phyloP scores from a whole-genome alignment of 2,113 vertebrate species.

The Urocolius indicus region DNA sequence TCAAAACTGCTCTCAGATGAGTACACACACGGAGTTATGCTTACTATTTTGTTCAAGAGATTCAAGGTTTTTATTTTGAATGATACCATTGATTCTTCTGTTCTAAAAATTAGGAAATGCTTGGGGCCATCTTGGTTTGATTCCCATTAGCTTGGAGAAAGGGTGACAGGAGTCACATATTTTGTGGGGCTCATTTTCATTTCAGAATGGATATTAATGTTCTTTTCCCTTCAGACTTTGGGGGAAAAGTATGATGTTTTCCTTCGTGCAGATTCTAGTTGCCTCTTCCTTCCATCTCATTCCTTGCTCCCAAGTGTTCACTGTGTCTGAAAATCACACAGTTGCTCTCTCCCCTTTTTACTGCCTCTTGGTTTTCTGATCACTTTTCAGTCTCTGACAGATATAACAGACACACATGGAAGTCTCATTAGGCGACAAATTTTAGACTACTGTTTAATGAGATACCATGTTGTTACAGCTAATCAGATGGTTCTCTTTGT shows the following conservation, averaged over 20 bases:
- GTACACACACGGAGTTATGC: not conserved
- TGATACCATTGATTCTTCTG: not conserved
- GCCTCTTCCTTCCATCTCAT: not conserved
- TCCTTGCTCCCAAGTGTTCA: not conserved
- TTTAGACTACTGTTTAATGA: not conserved
- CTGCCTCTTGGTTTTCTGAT: not conserved
- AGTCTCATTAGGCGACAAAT: not conserved
- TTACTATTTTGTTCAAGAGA: not conserved
- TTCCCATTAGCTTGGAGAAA: not conserved
- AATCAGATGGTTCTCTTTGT: not conserved
- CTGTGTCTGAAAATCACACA: not conserved
- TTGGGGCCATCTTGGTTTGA: not conserved
- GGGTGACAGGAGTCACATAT: not conserved
- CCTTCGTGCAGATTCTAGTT: not conserved
- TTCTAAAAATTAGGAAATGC: not conserved
- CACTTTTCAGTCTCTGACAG: not conserved
- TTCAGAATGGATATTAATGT: not conserved
- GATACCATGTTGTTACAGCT: not conserved
- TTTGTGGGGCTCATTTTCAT: not conserved
- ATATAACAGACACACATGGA: not conserved
- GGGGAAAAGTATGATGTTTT: fast-evolving
- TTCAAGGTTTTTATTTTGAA: not conserved
- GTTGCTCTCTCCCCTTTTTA: not conserved
- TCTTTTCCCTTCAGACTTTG: not conserved
- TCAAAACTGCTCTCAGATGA: not conserved